These are phyloP conservation scores for Colius striatus DNA, from an alignment of 2,113 vertebrate genomes.

Conservation along the genomic window DNA sequence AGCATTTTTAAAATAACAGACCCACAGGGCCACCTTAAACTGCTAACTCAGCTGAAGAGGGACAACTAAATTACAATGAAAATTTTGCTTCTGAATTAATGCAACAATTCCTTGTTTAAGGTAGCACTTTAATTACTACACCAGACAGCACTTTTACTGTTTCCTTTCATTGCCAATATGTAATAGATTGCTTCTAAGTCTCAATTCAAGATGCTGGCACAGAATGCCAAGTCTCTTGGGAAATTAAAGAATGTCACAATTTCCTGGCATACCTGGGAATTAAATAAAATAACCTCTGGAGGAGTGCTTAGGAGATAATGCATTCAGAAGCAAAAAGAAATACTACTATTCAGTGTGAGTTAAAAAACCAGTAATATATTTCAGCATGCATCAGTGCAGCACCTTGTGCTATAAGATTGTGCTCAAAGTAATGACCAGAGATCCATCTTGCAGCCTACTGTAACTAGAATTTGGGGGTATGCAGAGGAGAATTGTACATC, in stretches of 20 bases:
- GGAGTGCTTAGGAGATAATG: conserved; percentile 25
- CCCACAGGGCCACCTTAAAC: not conserved
- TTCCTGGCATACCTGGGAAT: conserved; percentile 14
- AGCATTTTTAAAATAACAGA: conserved; percentile 11
- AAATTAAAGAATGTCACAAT: conserved; percentile 45
- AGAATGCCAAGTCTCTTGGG: conserved; percentile 15
- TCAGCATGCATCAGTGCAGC: not conserved
- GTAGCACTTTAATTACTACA: not conserved
- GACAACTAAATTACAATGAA: not conserved
- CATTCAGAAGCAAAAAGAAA: conserved; percentile 22
- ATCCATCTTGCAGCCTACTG: not conserved
- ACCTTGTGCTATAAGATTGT: not conserved
- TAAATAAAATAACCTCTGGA: conserved; percentile 40
- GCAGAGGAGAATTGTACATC: not conserved
- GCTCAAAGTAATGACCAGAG: not conserved
- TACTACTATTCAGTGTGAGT: not conserved
- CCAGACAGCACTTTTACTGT: not conserved
- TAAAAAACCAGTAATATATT: not conserved
- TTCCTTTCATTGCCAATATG: not conserved
- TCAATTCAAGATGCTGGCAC: conserved; percentile 33
- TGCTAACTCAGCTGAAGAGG: not conserved
- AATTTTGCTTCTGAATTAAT: conserved; percentile 12
- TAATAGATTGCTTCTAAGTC: conserved; percentile 10
- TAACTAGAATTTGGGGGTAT: not conserved
- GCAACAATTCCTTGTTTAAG: not conserved